A percentile compares a stretch with the other conserved stretches of the same genome.
Conservation (phyloP, 2,113 vertebrate genomes). For the Aphelocoma coerulescens region DNA sequence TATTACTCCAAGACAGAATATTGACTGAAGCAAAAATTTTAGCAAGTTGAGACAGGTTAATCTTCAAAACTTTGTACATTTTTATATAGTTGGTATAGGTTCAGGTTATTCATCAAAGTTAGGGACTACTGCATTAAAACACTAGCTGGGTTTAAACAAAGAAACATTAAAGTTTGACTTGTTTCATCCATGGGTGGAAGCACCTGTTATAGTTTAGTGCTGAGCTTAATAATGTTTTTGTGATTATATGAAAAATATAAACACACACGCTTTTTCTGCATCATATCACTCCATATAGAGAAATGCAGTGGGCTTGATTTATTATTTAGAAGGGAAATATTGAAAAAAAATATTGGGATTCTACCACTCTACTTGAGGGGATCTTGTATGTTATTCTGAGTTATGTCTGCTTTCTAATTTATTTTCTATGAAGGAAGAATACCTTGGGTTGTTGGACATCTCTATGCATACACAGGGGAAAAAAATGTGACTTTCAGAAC, state of each 20-base stretch:
- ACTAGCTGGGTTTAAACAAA: background rate
- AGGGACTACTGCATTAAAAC: background rate
- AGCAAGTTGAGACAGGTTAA: background rate
- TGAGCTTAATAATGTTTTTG: background rate
- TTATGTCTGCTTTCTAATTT: slow-evolving; percentile 47
- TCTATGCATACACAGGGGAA: slow-evolving; percentile 57
- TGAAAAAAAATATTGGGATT: slow-evolving; percentile 54
- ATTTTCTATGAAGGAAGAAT: slow-evolving; percentile 54
- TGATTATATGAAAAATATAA: slow-evolving; percentile 36
- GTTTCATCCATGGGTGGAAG: background rate
- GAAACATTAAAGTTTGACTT: background rate
- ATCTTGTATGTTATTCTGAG: slow-evolving; percentile 37
- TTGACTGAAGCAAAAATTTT: background rate
- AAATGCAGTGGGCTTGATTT: slow-evolving; percentile 40
- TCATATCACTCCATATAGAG: background rate
- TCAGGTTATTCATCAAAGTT: background rate
- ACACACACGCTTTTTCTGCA: background rate
- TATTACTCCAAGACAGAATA: background rate
- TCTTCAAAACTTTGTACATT: background rate
- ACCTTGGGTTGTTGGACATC: slow-evolving; percentile 56
- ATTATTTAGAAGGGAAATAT: slow-evolving; percentile 63
- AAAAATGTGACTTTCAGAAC: slow-evolving; percentile 36
- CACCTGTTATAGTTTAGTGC: background rate
- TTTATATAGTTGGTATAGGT: background rate
- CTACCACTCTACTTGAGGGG: slow-evolving; percentile 52